Base-by-base conservation (phyloP, 2,113 vertebrate genomes). In the Notiomystis cincta region DNA sequence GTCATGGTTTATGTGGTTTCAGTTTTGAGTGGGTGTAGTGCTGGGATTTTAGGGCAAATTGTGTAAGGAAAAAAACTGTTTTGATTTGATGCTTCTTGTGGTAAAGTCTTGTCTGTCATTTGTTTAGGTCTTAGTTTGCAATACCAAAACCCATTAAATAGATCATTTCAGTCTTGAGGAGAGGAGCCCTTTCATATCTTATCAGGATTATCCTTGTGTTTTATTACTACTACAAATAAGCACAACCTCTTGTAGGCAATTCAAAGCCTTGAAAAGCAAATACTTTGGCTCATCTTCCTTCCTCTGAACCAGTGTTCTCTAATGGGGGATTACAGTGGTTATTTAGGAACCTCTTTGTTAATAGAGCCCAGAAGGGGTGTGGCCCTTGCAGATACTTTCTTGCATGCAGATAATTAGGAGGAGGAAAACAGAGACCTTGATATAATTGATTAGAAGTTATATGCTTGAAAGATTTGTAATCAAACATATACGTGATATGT, bases 401-500 rank as follows among this genome's bases (percentile, higher is more conserved):
- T 90, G 60, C 54, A 31, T 70, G 72, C n/a, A 51, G 23, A 48
- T 85, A 42, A 76, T 51, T 45, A 69, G 62, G 57, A 70, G n/a
- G 64, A 86, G 85, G 61, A 82, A 93, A 87, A 93, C n/a, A 3
- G 82, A 84, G 30, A 25, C 71, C 60, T 81, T 83, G 38, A 31
- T 93, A 7, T 66, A 95, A 92, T 60, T 95, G 76, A 89, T 93
- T 80, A 83, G 38, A 83, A 89, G 47, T 86, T 38, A 73, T 15
- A 51, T 45, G 58, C 69, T 75, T 73, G 72, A 70, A 70, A 58
- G 76, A 75, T 91, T 64, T 95, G 83, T 94, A 87, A 96, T 95
- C 83, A 92, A 95, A 93, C 85, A 89, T 44, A 17, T 24, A 7
- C 1, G 0, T 62, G 72, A 6, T 91, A 85, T 2, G 15, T 87